Evolutionary conservation across 2,888 invertebrate genomes (phyloP), one percentile per base, ranked within the genome.

Genomic region (Pandemis heparana): DNA sequence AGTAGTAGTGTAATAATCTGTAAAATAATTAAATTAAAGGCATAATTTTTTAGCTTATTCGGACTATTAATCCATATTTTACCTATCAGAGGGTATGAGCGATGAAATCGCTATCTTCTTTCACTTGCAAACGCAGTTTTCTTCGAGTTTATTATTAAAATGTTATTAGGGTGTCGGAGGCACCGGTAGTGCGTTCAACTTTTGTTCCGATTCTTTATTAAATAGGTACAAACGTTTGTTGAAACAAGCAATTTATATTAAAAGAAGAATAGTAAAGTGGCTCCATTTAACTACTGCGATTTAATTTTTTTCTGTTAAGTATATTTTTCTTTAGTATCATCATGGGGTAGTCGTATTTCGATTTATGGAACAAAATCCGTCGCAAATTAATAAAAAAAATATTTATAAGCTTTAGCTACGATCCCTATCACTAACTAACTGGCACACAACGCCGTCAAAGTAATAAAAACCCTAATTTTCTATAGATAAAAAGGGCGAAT

Each of bases 61-160:
- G 14, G 5, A 5, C 5, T 5, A 46, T 48, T 5, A n/a, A 14
- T 14, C 14, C 6, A n/a, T 48, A n/a, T 5, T 51, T 18, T 9
- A 16, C 18, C 18, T 16, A 2, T 7, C 18, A 16, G 18, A 53
- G n/a, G 32, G 5, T 10, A 9, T 23, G 6, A 32, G 12, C 59
- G 2, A n/a, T 71, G 73, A 77, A 77, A 77, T 78, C 82, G 82
- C 81, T 81, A 78, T 83, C 81, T 84, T 84, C 85, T 83, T 82
- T 78, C 75, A 75, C 80, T 70, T 75, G 75, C 83, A 78, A 32
- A 32, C 14, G 23, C 46, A 23, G 14, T 62, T 63, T 46, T 8
- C 63, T 38, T 32, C 63, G 8, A 46, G 14, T 63, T 46, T 90
- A 90, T 89, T 90, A 90, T 90, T 91, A 90, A 91, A 91, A 89